phyloP scores from a whole-genome alignment of 2,113 vertebrate species.

The Protomyctophum bolini region DNA sequence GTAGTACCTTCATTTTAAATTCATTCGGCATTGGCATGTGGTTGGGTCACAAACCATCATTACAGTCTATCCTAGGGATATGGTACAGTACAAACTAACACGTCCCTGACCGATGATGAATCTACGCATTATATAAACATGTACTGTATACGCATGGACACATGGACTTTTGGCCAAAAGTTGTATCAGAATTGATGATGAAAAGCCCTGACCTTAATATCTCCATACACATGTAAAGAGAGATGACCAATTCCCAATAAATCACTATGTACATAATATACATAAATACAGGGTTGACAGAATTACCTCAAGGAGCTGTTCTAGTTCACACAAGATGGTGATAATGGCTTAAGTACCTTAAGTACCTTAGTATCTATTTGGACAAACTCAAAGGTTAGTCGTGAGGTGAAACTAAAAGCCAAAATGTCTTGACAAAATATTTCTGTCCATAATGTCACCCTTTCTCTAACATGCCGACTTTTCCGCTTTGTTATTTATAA shows the following conservation, averaged over 20 bases:
- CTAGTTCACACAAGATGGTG: conserved; percentile 1
- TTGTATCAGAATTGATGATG: not conserved
- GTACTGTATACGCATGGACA: conserved; percentile 16
- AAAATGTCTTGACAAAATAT: not conserved
- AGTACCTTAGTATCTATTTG: conserved; percentile 19
- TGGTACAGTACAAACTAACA: conserved; percentile 16
- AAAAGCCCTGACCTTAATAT: not conserved
- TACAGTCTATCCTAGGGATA: not conserved
- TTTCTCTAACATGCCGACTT: not conserved
- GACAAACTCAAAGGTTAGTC: not conserved
- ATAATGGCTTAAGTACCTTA: conserved; percentile 20
- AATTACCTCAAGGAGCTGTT: conserved; percentile 11
- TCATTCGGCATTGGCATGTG: conserved; percentile 5
- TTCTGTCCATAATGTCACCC: not conserved
- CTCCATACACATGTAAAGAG: not conserved
- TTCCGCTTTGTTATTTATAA: not conserved
- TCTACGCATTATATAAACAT: conserved; percentile 7
- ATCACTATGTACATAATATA: conserved; percentile 53
- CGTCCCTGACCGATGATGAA: conserved; percentile 10
- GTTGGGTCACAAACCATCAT: conserved; percentile 12
- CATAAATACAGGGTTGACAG: conserved; percentile 14
- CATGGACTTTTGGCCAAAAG: conserved; percentile 16
- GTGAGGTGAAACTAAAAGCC: not conserved
- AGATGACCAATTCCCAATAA: conserved; percentile 2
- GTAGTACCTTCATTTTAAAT: conserved; percentile 25